Evolutionary conservation across 2,888 invertebrate genomes (phyloP).

Genomic region (Lepidocyrtoides sp.): DNA sequence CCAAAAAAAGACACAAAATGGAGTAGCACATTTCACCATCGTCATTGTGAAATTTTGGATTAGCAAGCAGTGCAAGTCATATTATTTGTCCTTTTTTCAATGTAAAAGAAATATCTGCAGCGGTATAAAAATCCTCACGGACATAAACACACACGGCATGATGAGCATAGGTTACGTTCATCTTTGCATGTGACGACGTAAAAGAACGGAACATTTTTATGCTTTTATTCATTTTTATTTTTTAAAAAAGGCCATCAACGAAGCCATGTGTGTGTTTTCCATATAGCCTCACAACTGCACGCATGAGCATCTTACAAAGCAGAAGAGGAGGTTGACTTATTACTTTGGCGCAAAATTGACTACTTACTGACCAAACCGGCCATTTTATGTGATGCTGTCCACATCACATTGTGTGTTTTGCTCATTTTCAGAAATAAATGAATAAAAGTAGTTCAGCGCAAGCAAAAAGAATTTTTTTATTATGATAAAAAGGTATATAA

Average conservation of each 20-base stretch:
- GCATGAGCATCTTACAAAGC: not conserved
- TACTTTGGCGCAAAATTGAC: conserved; percentile 15
- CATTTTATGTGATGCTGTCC: conserved; percentile 12
- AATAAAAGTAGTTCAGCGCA: conserved; percentile 8
- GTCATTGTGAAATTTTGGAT: not conserved
- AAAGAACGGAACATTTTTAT: not conserved
- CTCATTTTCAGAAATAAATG: not conserved
- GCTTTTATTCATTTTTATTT: no score
- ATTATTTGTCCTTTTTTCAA: not conserved
- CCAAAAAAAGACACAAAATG: conserved; percentile 13
- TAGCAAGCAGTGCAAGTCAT: not conserved
- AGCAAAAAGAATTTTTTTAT: not conserved
- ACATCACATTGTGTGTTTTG: not conserved
- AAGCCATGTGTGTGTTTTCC: no score
- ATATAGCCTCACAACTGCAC: not conserved
- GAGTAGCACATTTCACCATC: not conserved
- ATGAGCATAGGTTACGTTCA: not conserved
- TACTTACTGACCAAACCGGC: conserved; percentile 24
- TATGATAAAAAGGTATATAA: not conserved
- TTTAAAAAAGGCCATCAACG: no score
- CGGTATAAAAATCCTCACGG: not conserved
- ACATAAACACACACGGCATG: not conserved
- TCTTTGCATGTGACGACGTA: not conserved
- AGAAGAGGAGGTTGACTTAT: conserved; percentile 2
- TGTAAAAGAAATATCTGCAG: not conserved